Conservation (phyloP, 2,113 vertebrate genomes). For the Pomatorhinus ruficollis region DNA sequence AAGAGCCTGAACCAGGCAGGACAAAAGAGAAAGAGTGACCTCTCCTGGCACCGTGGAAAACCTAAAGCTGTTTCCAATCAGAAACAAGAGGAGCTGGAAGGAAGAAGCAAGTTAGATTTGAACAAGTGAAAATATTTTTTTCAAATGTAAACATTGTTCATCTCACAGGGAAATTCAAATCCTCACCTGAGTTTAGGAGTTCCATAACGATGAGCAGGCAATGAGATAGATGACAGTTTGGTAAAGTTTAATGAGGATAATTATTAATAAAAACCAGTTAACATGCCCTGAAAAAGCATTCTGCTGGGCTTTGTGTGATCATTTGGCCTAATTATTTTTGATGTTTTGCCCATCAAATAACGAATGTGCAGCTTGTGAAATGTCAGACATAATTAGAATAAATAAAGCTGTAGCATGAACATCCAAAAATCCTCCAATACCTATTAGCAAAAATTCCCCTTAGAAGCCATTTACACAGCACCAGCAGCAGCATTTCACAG, state of each 20-base stretch:
- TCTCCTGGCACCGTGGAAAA: conserved; percentile 70
- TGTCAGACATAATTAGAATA: conserved; percentile 39
- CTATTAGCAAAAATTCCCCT: not conserved
- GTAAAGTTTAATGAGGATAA: conserved; percentile 39
- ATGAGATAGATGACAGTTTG: conserved; percentile 32
- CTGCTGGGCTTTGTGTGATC: not conserved
- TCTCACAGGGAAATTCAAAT: conserved; percentile 31
- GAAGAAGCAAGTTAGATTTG: not conserved
- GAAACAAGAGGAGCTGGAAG: not conserved
- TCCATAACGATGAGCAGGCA: conserved; percentile 4
- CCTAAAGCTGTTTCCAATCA: not conserved
- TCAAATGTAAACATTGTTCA: not conserved
- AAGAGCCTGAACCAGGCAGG: not conserved
- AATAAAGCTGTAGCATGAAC: conserved; percentile 30
- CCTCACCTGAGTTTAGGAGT: not conserved
- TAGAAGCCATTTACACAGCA: not conserved
- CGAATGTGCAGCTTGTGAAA: conserved; percentile 28
- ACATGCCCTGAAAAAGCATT: conserved; percentile 20
- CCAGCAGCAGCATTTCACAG: not conserved
- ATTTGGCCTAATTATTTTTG: conserved; percentile 54
- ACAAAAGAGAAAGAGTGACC: conserved; percentile 79
- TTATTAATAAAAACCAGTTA: conserved; percentile 34
- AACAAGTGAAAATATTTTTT: not conserved
- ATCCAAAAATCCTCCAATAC: not conserved
- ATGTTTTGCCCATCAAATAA: conserved; percentile 55